phyloP scores from a whole-genome alignment of 1,140 invertebrate species.

The Propsilocerus akamusi region DNA sequence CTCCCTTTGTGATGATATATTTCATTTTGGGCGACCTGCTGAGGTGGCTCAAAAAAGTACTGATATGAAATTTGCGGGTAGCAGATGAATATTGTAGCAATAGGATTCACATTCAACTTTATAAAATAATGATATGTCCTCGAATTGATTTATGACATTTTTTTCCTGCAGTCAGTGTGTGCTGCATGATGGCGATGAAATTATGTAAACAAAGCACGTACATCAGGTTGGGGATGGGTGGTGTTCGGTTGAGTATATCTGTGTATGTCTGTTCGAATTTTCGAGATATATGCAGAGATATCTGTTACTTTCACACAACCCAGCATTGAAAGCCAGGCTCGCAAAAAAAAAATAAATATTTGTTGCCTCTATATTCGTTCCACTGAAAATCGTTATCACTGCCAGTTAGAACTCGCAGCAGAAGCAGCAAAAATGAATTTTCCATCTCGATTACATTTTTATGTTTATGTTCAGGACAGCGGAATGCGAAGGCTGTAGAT shows the following conservation, averaged over 20 bases:
- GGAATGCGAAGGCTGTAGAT: neutral
- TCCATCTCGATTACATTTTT: neutral
- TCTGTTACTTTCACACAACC: neutral
- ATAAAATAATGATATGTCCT: neutral
- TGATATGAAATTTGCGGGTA: neutral
- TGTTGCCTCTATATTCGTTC: too few species aligned
- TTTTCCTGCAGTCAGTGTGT: neutral
- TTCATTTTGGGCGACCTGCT: neutral
- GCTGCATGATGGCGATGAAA: neutral
- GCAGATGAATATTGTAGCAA: neutral
- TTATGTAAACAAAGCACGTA: conserved; percentile 2
- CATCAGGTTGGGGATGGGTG: neutral
- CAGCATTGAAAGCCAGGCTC: neutral
- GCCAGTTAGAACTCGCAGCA: too few species aligned
- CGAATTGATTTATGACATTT: conserved; percentile 3
- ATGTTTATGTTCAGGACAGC: neutral
- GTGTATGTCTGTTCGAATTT: neutral
- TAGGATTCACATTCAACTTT: neutral
- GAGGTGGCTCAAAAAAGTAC: neutral
- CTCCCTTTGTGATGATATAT: neutral
- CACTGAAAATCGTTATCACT: too few species aligned
- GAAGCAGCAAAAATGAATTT: neutral
- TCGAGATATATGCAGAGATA: neutral
- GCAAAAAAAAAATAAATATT: too few species aligned
- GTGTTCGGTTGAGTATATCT: too few species aligned